Conservation (phyloP, 92 coral and sea anemone genomes). For the Palythoa caribaeorum region DNA sequence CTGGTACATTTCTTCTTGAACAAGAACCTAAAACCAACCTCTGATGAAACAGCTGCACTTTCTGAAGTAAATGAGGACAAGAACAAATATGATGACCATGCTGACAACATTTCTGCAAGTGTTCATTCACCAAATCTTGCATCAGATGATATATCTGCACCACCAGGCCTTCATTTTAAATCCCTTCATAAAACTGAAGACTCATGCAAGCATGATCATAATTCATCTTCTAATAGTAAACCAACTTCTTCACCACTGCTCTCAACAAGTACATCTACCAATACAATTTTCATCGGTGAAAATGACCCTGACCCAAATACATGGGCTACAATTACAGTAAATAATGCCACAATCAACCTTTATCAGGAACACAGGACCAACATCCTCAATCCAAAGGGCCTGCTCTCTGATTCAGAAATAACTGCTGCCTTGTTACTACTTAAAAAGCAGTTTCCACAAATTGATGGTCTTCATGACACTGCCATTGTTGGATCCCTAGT, state of each 20-base stretch:
- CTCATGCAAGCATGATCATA: not conserved
- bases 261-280: not conserved
- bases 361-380: slow-evolving; percentile 19
- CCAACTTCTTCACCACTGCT: not conserved
- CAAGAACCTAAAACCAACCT: not conserved
- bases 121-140: not conserved
- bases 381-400: slow-evolving; percentile 16
- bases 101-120: not conserved
- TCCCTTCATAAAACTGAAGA: not conserved
- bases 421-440: slow-evolving; percentile 28
- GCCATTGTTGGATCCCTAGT: slow-evolving; percentile 6
- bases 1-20: not conserved
- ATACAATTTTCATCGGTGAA: not conserved
- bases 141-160: not conserved
- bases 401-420: slow-evolving; percentile 36
- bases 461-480: slow-evolving; percentile 37
- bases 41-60: not conserved
- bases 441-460: slow-evolving; percentile 28
- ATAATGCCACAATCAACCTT: not conserved
- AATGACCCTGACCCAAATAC: not conserved
- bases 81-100: not conserved
- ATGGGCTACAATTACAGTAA: not conserved
- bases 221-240: too few relatives aligned
- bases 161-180: not conserved
- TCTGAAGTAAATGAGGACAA: not conserved